Evolutionary conservation across 2,113 vertebrate genomes (phyloP), one percentile per base, ranked within the genome.

Genomic region (Ancistrus triradiatus): DNA sequence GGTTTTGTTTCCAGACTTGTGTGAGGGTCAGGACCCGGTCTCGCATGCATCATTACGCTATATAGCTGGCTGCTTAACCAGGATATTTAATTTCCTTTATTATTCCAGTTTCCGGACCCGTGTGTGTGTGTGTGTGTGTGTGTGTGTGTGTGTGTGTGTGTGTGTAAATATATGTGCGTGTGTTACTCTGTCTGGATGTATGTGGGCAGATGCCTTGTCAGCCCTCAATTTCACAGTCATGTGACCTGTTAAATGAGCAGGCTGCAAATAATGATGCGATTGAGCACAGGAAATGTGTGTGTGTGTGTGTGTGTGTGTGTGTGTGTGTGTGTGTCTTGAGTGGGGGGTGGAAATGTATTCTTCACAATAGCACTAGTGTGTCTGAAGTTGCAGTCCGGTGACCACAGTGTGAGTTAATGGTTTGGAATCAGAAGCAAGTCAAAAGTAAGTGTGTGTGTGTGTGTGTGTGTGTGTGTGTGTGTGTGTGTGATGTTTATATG

Each of bases 301-400:
- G 68, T 57, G 21, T 47, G 51, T 57, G 31, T 22, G 22, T 67
- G 31, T 37, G 63, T 59, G 53, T 63, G 11, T 57, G 28, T 47
- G 77, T 69, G 66, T 65, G 55, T 25, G 48, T 46, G 44, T 38
- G 31, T 35, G 46, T 25, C n/a, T n/a, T n/a, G n/a, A n/a, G n/a
- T n/a, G n/a, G 21, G 35, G 42, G 52, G 28, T 27, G 40, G 48
- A 24, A 35, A 47, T 60, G 4, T 51, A 43, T 50, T 18, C 24
- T 35, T 64, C 28, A 65, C 62, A 70, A 64, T 64, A 70, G 61
- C 48, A 46, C 28, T 35, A 66, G 57, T 71, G 55, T 56, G 56
- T n/a, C n/a, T 64, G 69, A 27, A 60, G 56, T 33, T 53, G 63
- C 31, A 60, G 50, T 40, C 24, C 22, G 33, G 21, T 28, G 25